Percentiles rank a stretch among this genome's conserved stretches.
These are phyloP conservation scores for Nasonia longicornis DNA, from an alignment of 1,140 invertebrate genomes.

Conservation along the genomic window DNA sequence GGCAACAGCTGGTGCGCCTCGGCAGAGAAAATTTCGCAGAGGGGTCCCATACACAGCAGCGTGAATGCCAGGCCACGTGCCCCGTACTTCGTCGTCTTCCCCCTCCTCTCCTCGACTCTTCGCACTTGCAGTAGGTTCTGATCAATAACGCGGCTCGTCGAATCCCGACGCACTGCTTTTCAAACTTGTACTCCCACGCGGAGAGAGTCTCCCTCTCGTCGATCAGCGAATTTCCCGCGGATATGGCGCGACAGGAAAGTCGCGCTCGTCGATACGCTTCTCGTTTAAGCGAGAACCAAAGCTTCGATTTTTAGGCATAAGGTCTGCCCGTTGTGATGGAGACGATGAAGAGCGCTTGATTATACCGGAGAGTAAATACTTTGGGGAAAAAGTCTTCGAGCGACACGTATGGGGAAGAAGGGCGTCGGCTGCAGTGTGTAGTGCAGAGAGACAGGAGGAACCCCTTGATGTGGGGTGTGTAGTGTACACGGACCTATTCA, in stretches of 20 bases:
- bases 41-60: not conserved
- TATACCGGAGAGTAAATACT: not conserved
- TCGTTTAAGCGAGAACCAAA: not conserved
- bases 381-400: not conserved
- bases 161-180: not conserved
- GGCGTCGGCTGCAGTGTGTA: not conserved
- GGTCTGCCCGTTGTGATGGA: too few relatives aligned
- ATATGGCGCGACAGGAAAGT: not conserved
- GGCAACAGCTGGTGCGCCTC: constrained; percentile 47
- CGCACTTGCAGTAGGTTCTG: not conserved
- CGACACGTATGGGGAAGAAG: not conserved
- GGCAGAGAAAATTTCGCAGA: not conserved
- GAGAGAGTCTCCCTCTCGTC: not conserved
- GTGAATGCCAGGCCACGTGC: not conserved
- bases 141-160: constrained; percentile 15
- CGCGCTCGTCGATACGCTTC: not conserved
- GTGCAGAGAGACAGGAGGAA: not conserved
- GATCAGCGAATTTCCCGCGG: not conserved
- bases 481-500: not conserved
- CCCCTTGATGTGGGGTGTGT: not conserved
- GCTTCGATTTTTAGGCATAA: too few relatives aligned
- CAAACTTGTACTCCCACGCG: not conserved
- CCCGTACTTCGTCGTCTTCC: not conserved
- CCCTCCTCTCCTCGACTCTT: not conserved
- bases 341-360: not conserved